These are phyloP conservation scores for Kryptopterus vitreolus DNA, from an alignment of 2,797 vertebrate species.

Conservation along the genomic window DNA sequence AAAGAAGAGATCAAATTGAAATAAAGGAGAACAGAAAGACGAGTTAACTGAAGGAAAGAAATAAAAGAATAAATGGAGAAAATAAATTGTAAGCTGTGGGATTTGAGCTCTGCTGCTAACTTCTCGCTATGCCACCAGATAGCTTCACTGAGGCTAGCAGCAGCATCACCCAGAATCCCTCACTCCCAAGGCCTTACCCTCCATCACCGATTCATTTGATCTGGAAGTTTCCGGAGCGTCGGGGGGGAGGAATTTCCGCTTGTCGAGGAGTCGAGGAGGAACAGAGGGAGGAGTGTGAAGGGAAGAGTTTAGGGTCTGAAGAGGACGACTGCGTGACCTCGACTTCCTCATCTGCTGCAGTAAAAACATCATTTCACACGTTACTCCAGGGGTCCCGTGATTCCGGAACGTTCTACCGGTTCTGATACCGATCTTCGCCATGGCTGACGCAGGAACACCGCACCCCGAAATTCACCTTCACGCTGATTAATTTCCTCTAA, in stretches of 20 bases:
- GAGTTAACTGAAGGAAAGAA: slow-evolving; percentile 28
- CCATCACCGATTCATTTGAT: slow-evolving; percentile 93
- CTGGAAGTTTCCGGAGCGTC: slow-evolving; percentile 95
- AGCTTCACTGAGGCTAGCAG: slow-evolving; percentile 48
- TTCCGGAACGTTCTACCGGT: background rate
- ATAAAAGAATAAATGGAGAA: slow-evolving; percentile 63
- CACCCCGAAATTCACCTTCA: too few relatives aligned
- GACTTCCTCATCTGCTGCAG: slow-evolving; percentile 98
- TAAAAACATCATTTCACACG: slow-evolving; percentile 92
- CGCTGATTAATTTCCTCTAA: background rate
- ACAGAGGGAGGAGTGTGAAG: slow-evolving; percentile 95
- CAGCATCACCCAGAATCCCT: slow-evolving; percentile 82
- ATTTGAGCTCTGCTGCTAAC: slow-evolving; percentile 73
- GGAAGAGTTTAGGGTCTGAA: slow-evolving; percentile 92
- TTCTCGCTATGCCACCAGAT: slow-evolving; percentile 13
- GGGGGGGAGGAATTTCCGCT: slow-evolving; percentile 89
- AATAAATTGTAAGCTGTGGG: slow-evolving; percentile 73
- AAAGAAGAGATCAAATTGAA: slow-evolving; percentile 49
- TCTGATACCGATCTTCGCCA: too few relatives aligned
- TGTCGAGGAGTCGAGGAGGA: slow-evolving; percentile 96
- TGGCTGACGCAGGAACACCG: background rate
- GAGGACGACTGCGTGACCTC: slow-evolving; percentile 88
- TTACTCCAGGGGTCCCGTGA: background rate
- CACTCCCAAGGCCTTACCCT: slow-evolving; percentile 96
- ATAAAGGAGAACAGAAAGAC: slow-evolving; percentile 60